Evolutionary conservation across 2,888 invertebrate genomes (phyloP), one percentile per base, ranked within the genome.

Genomic region (Lasioglossum marginatum): DNA sequence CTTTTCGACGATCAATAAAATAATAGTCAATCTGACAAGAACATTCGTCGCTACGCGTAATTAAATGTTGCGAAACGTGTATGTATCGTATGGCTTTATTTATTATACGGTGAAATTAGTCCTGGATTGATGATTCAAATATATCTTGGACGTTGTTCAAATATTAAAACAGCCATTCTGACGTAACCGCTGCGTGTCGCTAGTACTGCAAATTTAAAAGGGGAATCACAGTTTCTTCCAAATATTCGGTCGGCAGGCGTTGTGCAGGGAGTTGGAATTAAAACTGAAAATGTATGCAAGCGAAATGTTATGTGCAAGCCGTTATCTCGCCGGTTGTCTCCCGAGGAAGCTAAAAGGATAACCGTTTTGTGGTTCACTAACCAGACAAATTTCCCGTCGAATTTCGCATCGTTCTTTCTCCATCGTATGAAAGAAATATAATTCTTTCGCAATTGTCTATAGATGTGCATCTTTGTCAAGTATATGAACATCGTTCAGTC

Each of bases 101-200:
- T 57, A 31, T 43, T 66, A 27, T n/a, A 45, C 10, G 43, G 48
- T 40, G 70, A 70, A 70, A 43, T 74, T 74, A 2, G 27, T 82
- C 74, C 37, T 19, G 43, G 73, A 79, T 66, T 23, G 52, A 73
- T 27, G n/a, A 73, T 80, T 75, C 37, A 81, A 82, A 75, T 81
- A 37, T 48, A 45, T 81, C 81, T 82, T 82, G 81, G 70, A 75
- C 27, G 48, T 48, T n/a, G 68, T 70, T 81, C 81, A 75, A 81
- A 70, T 57, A n/a, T 45, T 81, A 81, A 82, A 71, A 81, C 70
- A 80, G 37, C 19, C 57, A 75, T 60, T 75, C 45, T 75, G 57
- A 71, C 34, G 74, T 16, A 72, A 70, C 45, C 16, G 16, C 2
- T 43, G 16, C n/a, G 63, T 43, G 48, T 48, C n/a, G 40, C 19